phyloP scores from a whole-genome alignment of 2,113 vertebrate species.

The Pica pica region DNA sequence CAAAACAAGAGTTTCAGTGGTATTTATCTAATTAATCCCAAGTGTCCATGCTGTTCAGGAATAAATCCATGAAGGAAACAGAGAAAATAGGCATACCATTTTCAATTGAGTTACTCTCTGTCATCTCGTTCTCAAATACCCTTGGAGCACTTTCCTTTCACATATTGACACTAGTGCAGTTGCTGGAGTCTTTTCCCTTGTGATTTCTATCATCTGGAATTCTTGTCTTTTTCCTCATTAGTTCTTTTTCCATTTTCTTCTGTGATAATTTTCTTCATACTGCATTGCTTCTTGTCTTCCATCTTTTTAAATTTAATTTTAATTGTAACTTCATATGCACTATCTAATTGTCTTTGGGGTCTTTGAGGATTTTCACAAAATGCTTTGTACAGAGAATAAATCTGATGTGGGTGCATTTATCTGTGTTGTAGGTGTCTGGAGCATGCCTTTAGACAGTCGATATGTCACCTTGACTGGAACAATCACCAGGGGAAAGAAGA shows the following conservation, averaged over 20 bases:
- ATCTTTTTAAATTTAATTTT: not conserved
- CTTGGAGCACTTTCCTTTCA: not conserved
- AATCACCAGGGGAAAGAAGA: constrained; percentile 97
- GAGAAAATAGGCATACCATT: not conserved
- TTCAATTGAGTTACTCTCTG: not conserved
- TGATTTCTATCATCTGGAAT: not conserved
- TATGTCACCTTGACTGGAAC: constrained; percentile 97
- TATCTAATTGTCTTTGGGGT: not conserved
- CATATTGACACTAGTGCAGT: not conserved
- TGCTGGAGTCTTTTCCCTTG: not conserved
- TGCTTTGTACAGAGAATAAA: not conserved
- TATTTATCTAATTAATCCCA: not conserved
- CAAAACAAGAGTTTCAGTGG: not conserved
- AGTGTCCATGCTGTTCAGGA: not conserved
- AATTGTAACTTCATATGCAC: not conserved
- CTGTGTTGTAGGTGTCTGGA: constrained; percentile 76
- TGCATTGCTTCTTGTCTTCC: not conserved
- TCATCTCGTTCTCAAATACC: not conserved
- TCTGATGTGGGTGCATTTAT: not conserved
- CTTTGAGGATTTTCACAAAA: not conserved
- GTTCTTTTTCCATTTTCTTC: not conserved
- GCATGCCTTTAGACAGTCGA: constrained; percentile 86
- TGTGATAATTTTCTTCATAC: not conserved
- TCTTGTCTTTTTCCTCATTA: not conserved
- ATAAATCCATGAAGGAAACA: not conserved